Evolutionary conservation across 1,140 invertebrate species (phyloP).

Genomic region (Anastatus disparis): DNA sequence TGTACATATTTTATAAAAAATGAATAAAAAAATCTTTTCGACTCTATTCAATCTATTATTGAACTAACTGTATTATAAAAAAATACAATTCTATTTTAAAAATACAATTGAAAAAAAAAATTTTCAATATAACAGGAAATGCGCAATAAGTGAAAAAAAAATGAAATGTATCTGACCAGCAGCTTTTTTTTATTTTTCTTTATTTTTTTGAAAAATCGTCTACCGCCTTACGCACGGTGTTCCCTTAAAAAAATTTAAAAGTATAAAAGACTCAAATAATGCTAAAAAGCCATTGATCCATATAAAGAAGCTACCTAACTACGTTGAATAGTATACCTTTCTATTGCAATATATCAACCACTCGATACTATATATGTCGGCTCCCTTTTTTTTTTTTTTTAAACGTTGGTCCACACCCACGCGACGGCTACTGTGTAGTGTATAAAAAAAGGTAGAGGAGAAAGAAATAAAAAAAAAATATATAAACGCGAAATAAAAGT

Average conservation of each 20-base stretch:
- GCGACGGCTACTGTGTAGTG: constrained; percentile 4
- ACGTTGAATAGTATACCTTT: constrained; percentile 42
- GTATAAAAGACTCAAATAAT: constrained; percentile 51
- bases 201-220: constrained; percentile 43
- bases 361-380: constrained; percentile 55
- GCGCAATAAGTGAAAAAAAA: neutral
- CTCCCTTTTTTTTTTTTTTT: neutral
- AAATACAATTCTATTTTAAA: no score
- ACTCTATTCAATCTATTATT: no score
- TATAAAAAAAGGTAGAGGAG: neutral
- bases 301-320: neutral
- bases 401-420: constrained; percentile 4
- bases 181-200: no score
- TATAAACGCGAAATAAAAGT: constrained; percentile 53
- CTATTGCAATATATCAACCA: constrained; percentile 53
- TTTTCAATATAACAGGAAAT: constrained; percentile 18
- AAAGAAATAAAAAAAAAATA: neutral
- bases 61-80: no score
- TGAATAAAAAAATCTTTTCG: no score
- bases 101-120: no score
- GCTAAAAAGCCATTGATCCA: constrained; percentile 48
- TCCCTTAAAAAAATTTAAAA: constrained; percentile 5
- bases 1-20: no score
- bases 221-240: neutral
- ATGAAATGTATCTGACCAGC: constrained; percentile 47